Evolutionary conservation across 2,797 vertebrate genomes (phyloP), one percentile per base, ranked within the genome.

Genomic region (Pangasius macronema): DNA sequence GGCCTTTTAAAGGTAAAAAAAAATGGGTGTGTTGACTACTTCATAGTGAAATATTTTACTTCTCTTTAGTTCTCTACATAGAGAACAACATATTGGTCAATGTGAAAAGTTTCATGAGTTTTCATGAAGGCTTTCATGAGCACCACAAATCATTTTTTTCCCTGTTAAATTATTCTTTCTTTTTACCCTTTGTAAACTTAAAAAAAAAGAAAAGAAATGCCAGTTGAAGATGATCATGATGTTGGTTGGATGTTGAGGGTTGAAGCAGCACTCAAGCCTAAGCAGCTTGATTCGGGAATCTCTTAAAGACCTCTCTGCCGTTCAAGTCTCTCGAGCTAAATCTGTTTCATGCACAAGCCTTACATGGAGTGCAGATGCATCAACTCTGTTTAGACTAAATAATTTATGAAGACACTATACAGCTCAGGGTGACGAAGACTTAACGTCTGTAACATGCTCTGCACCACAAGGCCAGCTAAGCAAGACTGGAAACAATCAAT

Each of bases 331-430:
- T 67, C 20, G 16, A 70, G 85, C 33, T 20, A 24, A 68, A 86
- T 33, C 59, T 55, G 83, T 86, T 86, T 85, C 79, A 86, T 67
- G 61, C 77, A 80, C 55, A 59, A 83, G 67, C 36, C 83, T 82
- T 42, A 46, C 79, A 63, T 11, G 39, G 51, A 53, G 80, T 83
- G 84, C 81, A 88, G 88, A 89, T 79, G 82, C 82, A 91, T 83
- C 85, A 57, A 77, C 80, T 83, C 87, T 82, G 87, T 86, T 88
- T 89, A 85, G 77, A 61, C 76, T 90, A 86, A 91, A 91, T 90
- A 85, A 90, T 91, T 91, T 16, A 91, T 89, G 75, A 85, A 83
- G 81, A 83, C 51, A 42, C 85, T 83, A 85, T 89, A 85, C 83
- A 79, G 79, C 85, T 85, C 55, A 70, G 63, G 11, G 67, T 75